phyloP scores from a whole-genome alignment of 2,797 vertebrate species.

The Galaxias olidus region DNA sequence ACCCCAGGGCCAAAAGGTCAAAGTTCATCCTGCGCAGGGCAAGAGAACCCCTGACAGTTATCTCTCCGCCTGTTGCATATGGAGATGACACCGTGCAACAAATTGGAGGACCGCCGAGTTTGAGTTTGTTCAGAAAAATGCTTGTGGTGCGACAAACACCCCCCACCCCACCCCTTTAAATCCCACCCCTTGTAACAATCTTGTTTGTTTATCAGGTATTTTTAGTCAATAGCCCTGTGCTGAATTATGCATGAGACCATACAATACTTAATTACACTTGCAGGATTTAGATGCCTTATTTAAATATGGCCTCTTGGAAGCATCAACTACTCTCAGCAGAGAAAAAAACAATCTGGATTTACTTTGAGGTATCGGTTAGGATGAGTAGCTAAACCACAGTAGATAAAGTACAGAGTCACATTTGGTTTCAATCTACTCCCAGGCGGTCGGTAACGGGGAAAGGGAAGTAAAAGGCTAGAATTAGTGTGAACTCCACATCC shows the following conservation, averaged over 20 bases:
- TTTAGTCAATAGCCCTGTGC: conserved; percentile 55
- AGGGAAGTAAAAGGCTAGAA: conserved; percentile 46
- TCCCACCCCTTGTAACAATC: conserved; percentile 15
- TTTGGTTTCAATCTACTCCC: neutral
- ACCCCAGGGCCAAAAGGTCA: conserved; percentile 50
- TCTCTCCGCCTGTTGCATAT: conserved; percentile 24
- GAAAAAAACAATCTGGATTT: conserved; percentile 65
- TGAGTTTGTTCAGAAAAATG: conserved; percentile 25
- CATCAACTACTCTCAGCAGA: conserved; percentile 56
- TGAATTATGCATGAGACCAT: conserved; percentile 66
- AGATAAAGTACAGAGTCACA: too few species aligned
- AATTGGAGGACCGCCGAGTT: conserved; percentile 38
- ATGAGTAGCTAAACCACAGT: conserved; percentile 36
- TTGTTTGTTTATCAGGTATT: conserved; percentile 65
- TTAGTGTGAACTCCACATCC: conserved; percentile 55
- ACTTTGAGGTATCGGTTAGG: conserved; percentile 50
- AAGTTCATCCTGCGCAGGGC: conserved; percentile 51
- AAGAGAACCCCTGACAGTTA: conserved; percentile 37
- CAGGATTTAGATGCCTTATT: conserved; percentile 63
- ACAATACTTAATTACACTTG: conserved; percentile 68
- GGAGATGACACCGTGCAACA: conserved; percentile 20
- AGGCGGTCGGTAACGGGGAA: conserved; percentile 39
- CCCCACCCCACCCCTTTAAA: conserved; percentile 12
- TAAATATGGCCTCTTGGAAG: conserved; percentile 61
- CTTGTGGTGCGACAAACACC: conserved; percentile 40